Conservation (phyloP, 2,113 vertebrate genomes). For the Dicaeum eximium region DNA sequence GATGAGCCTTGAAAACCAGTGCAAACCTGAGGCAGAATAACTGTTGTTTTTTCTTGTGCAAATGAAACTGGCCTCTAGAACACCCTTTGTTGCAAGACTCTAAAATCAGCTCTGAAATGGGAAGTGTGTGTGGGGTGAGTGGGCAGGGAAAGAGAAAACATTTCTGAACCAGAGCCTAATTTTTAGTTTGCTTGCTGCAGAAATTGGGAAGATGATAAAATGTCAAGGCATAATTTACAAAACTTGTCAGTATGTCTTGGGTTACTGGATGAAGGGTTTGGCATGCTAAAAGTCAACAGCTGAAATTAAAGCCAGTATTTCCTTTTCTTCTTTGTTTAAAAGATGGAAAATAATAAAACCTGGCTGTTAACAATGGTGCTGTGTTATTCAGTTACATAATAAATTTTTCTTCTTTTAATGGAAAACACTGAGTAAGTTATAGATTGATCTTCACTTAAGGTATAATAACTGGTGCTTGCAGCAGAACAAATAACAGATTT, state of each 20-base stretch:
- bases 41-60: background rate
- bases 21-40: background rate
- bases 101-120: background rate
- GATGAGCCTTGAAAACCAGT: background rate
- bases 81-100: background rate
- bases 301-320: conserved; percentile 4
- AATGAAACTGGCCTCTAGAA: background rate
- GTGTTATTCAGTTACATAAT: background rate
- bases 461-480: background rate
- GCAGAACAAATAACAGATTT: background rate
- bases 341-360: background rate
- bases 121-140: background rate
- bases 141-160: background rate
- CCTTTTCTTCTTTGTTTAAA: background rate
- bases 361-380: background rate
- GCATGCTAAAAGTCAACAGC: background rate
- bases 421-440: background rate
- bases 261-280: background rate
- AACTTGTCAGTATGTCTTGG: background rate
- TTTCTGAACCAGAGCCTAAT: background rate
- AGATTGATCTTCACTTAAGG: background rate
- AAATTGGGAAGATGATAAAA: background rate
- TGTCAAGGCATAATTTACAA: background rate
- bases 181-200: background rate
- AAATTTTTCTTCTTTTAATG: background rate